phyloP scores from a whole-genome alignment of 2,113 vertebrate genomes.

The Bos indicus region DNA sequence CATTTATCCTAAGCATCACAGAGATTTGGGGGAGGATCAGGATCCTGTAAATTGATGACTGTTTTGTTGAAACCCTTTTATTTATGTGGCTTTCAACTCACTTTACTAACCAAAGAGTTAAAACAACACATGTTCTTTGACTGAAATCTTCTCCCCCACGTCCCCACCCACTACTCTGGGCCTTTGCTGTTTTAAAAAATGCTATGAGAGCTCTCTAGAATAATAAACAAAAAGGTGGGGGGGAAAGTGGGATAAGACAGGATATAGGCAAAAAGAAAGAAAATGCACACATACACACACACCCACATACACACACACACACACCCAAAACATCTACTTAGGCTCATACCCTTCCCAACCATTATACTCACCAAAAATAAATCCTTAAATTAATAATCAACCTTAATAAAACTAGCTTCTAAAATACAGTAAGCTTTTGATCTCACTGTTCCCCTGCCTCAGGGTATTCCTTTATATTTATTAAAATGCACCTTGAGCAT shows the following conservation, averaged over 20 bases:
- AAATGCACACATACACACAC: neutral
- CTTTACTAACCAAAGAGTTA: constrained; percentile 74
- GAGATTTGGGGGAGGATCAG: neutral
- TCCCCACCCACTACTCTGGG: constrained; percentile 49
- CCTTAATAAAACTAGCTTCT: constrained; percentile 68
- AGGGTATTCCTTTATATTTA: constrained; percentile 63
- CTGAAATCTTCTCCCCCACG: constrained; percentile 25
- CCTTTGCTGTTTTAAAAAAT: constrained; percentile 56
- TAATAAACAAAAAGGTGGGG: constrained; percentile 44
- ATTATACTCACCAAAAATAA: constrained; percentile 64
- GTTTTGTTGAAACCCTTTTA: neutral
- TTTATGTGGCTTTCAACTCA: neutral
- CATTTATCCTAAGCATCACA: neutral
- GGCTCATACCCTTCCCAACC: constrained; percentile 31
- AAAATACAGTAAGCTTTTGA: constrained; percentile 73
- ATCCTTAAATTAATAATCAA: constrained; percentile 71
- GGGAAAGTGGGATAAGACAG: neutral
- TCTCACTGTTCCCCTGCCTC: constrained; percentile 61
- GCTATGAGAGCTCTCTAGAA: constrained; percentile 15
- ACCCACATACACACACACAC: neutral
- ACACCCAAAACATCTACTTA: neutral
- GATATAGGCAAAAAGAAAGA: neutral
- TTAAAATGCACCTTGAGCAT: constrained; percentile 56
- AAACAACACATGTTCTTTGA: constrained; percentile 77
- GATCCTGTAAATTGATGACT: neutral